phyloP scores from a whole-genome alignment of 2,113 vertebrate species.

The Riparia riparia region DNA sequence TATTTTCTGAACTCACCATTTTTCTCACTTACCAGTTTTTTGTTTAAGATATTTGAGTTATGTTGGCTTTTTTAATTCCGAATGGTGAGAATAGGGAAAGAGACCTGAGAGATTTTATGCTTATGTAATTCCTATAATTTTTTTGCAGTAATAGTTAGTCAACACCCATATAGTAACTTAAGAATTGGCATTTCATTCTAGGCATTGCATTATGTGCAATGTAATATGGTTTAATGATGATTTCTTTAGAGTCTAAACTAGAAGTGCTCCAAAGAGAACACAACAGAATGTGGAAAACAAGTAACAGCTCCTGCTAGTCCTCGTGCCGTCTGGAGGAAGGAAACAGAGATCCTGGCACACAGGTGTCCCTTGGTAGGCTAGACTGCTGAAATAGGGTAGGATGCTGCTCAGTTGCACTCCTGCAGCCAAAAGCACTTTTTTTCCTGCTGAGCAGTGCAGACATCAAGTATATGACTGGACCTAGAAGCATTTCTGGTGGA shows the following conservation, averaged over 20 bases:
- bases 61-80: background rate
- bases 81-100: constrained; percentile 41
- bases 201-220: constrained; percentile 15
- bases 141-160: constrained; percentile 57
- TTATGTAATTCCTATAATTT: background rate
- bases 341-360: background rate
- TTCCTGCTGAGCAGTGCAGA: background rate
- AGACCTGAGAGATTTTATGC: background rate
- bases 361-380: background rate
- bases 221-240: background rate
- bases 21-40: background rate
- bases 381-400: background rate
- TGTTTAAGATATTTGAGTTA: constrained; percentile 6
- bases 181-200: constrained; percentile 47
- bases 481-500: background rate
- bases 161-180: constrained; percentile 54
- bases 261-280: background rate
- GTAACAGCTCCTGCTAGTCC: background rate
- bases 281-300: background rate
- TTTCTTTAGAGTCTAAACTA: background rate
- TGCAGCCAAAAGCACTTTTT: background rate
- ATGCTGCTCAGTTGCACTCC: background rate
- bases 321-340: background rate
- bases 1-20: background rate
- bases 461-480: background rate